A percentile compares a stretch with the other conserved stretches of the same genome.
phyloP scores from a whole-genome alignment of 1,140 invertebrate species.

The Dendroctonus ponderosae region DNA sequence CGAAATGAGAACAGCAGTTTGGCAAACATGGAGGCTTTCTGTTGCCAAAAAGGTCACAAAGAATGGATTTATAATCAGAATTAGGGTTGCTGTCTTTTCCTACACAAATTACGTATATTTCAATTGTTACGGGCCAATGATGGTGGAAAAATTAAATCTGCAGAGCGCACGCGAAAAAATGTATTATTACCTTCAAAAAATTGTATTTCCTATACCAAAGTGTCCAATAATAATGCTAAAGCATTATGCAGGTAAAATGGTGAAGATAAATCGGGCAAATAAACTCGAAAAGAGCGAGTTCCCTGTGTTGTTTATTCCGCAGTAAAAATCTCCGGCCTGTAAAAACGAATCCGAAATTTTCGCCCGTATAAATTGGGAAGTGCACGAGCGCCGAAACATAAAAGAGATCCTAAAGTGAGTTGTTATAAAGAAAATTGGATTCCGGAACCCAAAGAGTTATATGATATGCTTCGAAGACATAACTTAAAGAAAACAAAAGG shows the following conservation, averaged over 20 bases:
- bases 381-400: constrained; percentile 17
- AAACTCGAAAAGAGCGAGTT: neutral
- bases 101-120: too few relatives aligned
- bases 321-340: constrained; percentile 2
- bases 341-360: constrained; percentile 20
- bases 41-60: constrained; percentile 20
- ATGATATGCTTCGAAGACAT: constrained; percentile 26
- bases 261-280: too few relatives aligned
- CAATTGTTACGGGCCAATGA: too few relatives aligned
- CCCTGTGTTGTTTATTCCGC: constrained; percentile 1
- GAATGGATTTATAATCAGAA: constrained; percentile 17
- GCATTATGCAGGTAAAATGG: too few relatives aligned
- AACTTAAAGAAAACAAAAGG: constrained; percentile 28
- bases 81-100: constrained; percentile 17
- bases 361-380: constrained; percentile 15
- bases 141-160: too few relatives aligned
- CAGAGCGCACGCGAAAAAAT: too few relatives aligned
- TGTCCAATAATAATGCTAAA: too few relatives aligned
- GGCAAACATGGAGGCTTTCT: constrained; percentile 17
- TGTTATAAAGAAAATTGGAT: constrained; percentile 29
- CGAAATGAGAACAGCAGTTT: constrained; percentile 17
- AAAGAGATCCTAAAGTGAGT: constrained; percentile 26
- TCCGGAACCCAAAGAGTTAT: constrained; percentile 25
- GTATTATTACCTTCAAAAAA: too few relatives aligned
- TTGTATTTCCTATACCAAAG: too few relatives aligned